phyloP scores from a whole-genome alignment of 2,888 invertebrate genomes.

The Melinopterus prodromus region DNA sequence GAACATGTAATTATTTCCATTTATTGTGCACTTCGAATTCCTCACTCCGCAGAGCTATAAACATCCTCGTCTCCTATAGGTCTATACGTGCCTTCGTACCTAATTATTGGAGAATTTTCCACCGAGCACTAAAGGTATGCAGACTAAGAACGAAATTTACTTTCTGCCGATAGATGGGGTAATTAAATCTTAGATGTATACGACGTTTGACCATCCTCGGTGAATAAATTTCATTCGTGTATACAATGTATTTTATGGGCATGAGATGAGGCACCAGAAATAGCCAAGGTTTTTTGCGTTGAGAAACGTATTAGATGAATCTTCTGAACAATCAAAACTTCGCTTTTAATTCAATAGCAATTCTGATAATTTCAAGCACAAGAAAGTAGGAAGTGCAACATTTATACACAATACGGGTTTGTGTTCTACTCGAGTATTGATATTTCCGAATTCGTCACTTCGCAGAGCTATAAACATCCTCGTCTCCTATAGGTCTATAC shows the following conservation, averaged over 20 bases:
- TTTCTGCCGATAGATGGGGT: neutral
- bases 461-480: neutral
- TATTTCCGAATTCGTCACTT: neutral
- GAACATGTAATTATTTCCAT: constrained; percentile 4
- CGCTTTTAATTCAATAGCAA: too few species aligned
- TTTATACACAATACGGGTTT: too few species aligned
- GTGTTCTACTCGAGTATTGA: too few species aligned
- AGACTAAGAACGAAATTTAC: neutral
- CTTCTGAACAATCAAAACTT: too few species aligned
- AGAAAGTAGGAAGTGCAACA: too few species aligned
- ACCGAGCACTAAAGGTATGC: neutral
- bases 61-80: constrained; percentile 29
- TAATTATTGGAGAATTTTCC: constrained; percentile 9
- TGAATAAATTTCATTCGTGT: neutral
- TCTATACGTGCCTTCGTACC: constrained; percentile 29
- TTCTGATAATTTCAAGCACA: too few species aligned
- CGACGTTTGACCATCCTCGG: neutral
- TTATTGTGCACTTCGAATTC: neutral
- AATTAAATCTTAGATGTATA: neutral
- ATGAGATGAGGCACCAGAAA: neutral
- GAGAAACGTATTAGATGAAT: too few species aligned
- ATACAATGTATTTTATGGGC: neutral
- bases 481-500: constrained; percentile 35
- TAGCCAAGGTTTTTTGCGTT: neutral
- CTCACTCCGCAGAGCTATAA: neutral